Base-by-base conservation (phyloP, 2,888 invertebrate genomes). In the Coenonympha glycerion region DNA sequence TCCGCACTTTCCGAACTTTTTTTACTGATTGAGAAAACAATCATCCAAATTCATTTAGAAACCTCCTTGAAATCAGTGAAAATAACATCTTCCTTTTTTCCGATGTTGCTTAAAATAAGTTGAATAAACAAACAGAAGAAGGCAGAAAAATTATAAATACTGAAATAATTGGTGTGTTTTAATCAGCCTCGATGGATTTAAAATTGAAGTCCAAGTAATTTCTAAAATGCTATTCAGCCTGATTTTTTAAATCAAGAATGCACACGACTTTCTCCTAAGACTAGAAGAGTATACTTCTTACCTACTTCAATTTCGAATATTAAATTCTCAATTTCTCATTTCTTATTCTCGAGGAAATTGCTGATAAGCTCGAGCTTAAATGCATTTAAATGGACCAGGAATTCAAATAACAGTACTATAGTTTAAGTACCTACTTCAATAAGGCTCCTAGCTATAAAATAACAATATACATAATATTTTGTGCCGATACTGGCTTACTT, bases 321-420 rank as follows among this genome's bases (percentile, higher is more conserved):
- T 37, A 37, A 37, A 37, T 22, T 22, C 37, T 37, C 22, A 37
- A 37, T 37, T 37, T 37, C 22, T 22, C 22, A 37, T 37, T 37
- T 37, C 21, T 22, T 22, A 37, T 21, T 21, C 37, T 15, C 15
- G 6, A 37, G 37, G 8, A 22, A 37, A 22, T 34, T 37, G 22
- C 37, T 37, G 37, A 37, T 37, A 37, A 37, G 37, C 37, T 37
- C 8, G 22, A 22, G 37, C 22, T 37, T 22, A 22, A 37, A 37
- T 37, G 22, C 37, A 37, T 22, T 37, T 6, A 8, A 21, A 15
- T 22, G 22, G 8, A 22, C 13, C 21, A 8, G 13, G 22, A 13
- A 22, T 37, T 37, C 19, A 11, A 37, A 37, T 37, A 13, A 37
- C 9, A 37, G 13, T 11, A 2, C 8, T 2, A 18, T n/a, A n/a